Percentiles rank a stretch among this genome's conserved stretches.
phyloP scores from a whole-genome alignment of 2,888 invertebrate genomes.

The Hyalella azteca region DNA sequence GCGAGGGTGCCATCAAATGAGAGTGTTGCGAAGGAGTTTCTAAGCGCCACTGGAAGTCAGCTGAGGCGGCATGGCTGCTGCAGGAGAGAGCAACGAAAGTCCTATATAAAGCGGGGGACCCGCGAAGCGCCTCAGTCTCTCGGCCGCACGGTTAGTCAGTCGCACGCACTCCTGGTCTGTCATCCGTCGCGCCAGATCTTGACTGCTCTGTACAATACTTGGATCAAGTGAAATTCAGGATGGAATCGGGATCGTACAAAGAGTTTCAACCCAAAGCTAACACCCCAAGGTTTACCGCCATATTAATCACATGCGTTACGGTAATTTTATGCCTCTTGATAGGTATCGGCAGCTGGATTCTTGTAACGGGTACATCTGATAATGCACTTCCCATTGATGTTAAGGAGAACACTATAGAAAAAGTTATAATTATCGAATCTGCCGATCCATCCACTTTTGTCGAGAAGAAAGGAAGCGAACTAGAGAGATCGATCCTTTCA shows the following conservation, averaged over 20 bases:
- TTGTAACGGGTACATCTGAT: conserved; percentile 49
- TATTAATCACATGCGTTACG: conserved; percentile 49
- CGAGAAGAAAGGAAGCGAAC: conserved; percentile 20
- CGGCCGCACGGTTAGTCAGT: background rate
- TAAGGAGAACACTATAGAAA: conserved; percentile 20
- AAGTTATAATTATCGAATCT: conserved; percentile 22
- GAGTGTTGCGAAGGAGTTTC: background rate
- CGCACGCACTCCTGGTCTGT: background rate
- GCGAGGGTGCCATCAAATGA: background rate
- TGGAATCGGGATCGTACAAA: conserved; percentile 51
- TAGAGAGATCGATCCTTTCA: conserved; percentile 13
- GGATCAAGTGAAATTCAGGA: conserved; percentile 25
- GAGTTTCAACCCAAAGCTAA: conserved; percentile 44
- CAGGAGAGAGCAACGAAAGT: conserved; percentile 34
- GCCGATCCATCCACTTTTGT: background rate
- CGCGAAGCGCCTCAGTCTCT: background rate
- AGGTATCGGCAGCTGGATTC: conserved; percentile 53
- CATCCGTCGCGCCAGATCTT: background rate
- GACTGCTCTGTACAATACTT: background rate
- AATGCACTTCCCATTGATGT: conserved; percentile 33
- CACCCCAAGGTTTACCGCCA: conserved; percentile 41
- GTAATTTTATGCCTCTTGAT: conserved; percentile 53
- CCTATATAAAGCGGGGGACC: conserved; percentile 3
- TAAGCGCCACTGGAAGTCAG: background rate
- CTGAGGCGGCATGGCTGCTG: background rate